phyloP scores from a whole-genome alignment of 2,888 invertebrate species.

The Eupsilia transversa region DNA sequence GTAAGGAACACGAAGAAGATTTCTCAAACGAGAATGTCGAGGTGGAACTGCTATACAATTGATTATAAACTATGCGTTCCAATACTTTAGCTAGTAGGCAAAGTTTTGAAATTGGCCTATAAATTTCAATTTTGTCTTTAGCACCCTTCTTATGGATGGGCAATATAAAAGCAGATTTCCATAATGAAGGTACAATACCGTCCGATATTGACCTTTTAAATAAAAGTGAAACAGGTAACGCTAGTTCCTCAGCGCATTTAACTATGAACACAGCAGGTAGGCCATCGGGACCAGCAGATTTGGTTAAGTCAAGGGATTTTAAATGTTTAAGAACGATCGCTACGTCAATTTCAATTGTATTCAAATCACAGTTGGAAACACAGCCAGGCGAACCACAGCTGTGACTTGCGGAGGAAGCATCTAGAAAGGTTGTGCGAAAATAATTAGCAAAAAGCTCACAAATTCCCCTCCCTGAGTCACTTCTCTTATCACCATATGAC shows the following conservation, averaged over 20 bases:
- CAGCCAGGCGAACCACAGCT: background rate
- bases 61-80: background rate
- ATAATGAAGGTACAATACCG: background rate
- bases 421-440: background rate
- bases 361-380: background rate
- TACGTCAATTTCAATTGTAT: background rate
- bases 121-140: background rate
- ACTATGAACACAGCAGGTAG: background rate
- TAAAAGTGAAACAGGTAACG: background rate
- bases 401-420: background rate
- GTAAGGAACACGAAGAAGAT: no score
- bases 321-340: background rate
- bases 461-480: background rate
- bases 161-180: background rate
- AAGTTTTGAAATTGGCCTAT: background rate
- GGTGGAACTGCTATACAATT: background rate
- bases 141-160: background rate
- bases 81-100: background rate
- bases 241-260: background rate
- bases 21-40: no score
- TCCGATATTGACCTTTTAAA: conserved; percentile 4
- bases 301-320: no score
- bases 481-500: background rate
- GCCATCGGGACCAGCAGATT: background rate
- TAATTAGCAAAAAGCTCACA: conserved; percentile 1